Evolutionary conservation across 2,113 vertebrate genomes (phyloP).

Genomic region (Lepidothrix coronata): DNA sequence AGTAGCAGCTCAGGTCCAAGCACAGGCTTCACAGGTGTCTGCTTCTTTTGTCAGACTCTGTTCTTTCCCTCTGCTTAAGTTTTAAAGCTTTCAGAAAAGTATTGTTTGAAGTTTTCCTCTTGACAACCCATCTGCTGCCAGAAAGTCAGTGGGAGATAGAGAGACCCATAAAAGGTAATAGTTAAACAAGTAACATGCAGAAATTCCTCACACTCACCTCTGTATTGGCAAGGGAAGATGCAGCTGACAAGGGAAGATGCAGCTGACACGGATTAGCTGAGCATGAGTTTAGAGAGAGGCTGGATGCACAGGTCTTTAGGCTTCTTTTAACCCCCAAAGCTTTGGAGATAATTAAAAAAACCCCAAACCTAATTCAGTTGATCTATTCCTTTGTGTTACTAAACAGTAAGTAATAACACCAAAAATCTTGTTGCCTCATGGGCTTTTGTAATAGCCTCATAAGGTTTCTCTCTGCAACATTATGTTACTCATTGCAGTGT

Average conservation of each 20-base stretch:
- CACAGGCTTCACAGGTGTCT: not conserved
- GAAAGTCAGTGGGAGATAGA: constrained; percentile 11
- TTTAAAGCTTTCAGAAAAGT: constrained; percentile 1
- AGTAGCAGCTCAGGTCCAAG: not conserved
- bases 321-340: constrained; percentile 16
- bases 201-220: constrained; percentile 64
- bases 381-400: not conserved
- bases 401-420: not conserved
- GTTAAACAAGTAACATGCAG: constrained; percentile 29
- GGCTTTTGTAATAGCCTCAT: not conserved
- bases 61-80: not conserved
- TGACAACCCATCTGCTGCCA: not conserved
- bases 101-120: not conserved
- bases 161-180: constrained; percentile 50
- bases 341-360: constrained; percentile 10
- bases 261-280: constrained; percentile 62
- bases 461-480: not conserved
- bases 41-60: not conserved
- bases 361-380: not conserved
- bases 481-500: not conserved
- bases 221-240: constrained; percentile 47
- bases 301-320: not conserved
- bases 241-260: constrained; percentile 61
- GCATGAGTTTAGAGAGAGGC: not conserved
- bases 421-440: not conserved